Conservation (phyloP, 2,113 vertebrate genomes). For the Centropristis striata region DNA sequence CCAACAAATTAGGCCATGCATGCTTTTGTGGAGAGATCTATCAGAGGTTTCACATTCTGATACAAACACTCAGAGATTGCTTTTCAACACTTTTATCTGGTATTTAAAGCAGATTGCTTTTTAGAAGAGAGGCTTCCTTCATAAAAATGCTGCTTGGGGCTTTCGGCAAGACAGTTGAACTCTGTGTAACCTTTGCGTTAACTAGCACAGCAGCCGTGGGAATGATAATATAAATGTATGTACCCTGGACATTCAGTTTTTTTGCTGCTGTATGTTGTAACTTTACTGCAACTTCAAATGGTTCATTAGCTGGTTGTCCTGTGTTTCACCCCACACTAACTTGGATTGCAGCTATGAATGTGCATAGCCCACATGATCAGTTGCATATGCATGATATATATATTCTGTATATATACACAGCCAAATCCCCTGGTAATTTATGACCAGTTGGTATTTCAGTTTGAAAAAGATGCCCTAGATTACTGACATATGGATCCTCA, state of each 20-base stretch:
- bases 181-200: slow-evolving; percentile 67
- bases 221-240: slow-evolving; percentile 63
- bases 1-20: background rate
- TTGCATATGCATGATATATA: slow-evolving; percentile 60
- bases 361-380: slow-evolving; percentile 43
- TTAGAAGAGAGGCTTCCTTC: slow-evolving; percentile 41
- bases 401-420: slow-evolving; percentile 9
- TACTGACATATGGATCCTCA: slow-evolving; percentile 48
- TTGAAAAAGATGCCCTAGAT: slow-evolving; percentile 48
- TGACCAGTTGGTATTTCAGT: slow-evolving; percentile 56
- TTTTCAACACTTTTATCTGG: slow-evolving; percentile 28
- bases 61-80: background rate
- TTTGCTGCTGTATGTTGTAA: slow-evolving; percentile 52
- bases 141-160: slow-evolving; percentile 55
- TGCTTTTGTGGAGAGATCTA: background rate
- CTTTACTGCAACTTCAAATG: slow-evolving; percentile 62
- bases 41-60: slow-evolving; percentile 15
- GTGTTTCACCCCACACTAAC: slow-evolving; percentile 57
- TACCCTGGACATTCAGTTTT: slow-evolving; percentile 58
- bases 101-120: slow-evolving; percentile 35
- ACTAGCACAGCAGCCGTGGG: slow-evolving; percentile 69
- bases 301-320: slow-evolving; percentile 72
- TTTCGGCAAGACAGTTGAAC: slow-evolving; percentile 54
- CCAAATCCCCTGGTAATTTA: slow-evolving; percentile 43
- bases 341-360: slow-evolving; percentile 46